phyloP scores from a whole-genome alignment of 2,113 vertebrate species.

The Desmodus rotundus region DNA sequence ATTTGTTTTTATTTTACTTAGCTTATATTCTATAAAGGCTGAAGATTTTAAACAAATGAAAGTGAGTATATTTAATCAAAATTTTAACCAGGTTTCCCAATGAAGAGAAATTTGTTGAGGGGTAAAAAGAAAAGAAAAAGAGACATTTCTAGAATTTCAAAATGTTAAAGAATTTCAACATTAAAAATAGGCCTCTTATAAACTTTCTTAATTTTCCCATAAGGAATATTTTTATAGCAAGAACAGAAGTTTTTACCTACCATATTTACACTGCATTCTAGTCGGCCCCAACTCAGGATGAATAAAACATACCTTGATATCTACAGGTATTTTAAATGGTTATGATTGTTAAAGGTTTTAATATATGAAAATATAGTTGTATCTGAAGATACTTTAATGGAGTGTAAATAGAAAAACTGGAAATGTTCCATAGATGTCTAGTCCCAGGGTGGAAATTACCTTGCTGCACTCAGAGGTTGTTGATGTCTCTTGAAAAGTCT shows the following conservation, averaged over 20 bases:
- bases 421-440: not conserved
- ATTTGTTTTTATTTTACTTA: not conserved
- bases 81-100: not conserved
- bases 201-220: not conserved
- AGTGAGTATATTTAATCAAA: not conserved
- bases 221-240: not conserved
- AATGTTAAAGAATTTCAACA: too few species aligned
- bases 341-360: not conserved
- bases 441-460: not conserved
- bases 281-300: not conserved
- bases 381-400: not conserved
- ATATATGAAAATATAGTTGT: not conserved
- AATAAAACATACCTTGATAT: not conserved
- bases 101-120: not conserved
- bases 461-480: not conserved
- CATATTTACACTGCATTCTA: not conserved
- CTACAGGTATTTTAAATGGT: not conserved
- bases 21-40: not conserved
- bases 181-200: not conserved
- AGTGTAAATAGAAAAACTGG: not conserved
- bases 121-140: not conserved
- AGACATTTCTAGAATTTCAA: not conserved
- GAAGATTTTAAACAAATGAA: not conserved
- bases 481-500: conserved; percentile 5
- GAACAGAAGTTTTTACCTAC: not conserved